Base-by-base conservation (phyloP, 2,113 vertebrate genomes). In the Dipodomys stephensi region DNA sequence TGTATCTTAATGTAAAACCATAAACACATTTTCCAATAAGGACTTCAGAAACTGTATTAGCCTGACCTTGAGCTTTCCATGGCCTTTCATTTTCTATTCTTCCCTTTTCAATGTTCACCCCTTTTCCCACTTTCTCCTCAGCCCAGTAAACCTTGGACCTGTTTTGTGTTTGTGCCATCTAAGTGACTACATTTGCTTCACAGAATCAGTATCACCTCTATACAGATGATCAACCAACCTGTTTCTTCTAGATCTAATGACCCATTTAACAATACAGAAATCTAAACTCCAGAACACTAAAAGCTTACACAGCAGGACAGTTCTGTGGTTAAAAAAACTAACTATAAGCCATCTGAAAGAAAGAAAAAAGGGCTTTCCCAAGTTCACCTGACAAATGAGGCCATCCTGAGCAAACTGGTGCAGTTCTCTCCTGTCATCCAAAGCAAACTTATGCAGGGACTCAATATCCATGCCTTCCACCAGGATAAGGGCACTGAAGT, bases 381-480 rank as follows among this genome's bases (percentile, higher is more conserved):
- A 53, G 49, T 16, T 95, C 94, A 99, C 99, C 99, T 99, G 99
- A 93, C 99, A 98, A 90, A 99, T 90, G 0, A 97, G 98, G 1
- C 97, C 97, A 6, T 97, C 98, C 32, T 95, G 98, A 78, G 98
- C 98, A 96, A 99, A 98, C 91, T 99, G 99, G 95, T 99, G 99
- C 90, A 99, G 98, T 19, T 99, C 99, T 0, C 98, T 98, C 68
- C 98, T 98, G 92, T 99, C 99, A 85, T 99, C 99, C 94, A 99
- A 96, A 68, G 99, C 99, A 95, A 98, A 99, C 90, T 99, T 99
- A 64, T 99, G 99, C 73, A 99, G 97, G 87, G 99, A 99, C 90
- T 99, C 99, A 1, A 99, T 99, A 96, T 99, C 99, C 99, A 99
- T 99, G 92, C 99, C 99, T 94, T 99, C 99, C 64, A 99, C 98